Base-by-base conservation (phyloP, 64 coral and sea anemone genomes). In the Montipora capricornis region DNA sequence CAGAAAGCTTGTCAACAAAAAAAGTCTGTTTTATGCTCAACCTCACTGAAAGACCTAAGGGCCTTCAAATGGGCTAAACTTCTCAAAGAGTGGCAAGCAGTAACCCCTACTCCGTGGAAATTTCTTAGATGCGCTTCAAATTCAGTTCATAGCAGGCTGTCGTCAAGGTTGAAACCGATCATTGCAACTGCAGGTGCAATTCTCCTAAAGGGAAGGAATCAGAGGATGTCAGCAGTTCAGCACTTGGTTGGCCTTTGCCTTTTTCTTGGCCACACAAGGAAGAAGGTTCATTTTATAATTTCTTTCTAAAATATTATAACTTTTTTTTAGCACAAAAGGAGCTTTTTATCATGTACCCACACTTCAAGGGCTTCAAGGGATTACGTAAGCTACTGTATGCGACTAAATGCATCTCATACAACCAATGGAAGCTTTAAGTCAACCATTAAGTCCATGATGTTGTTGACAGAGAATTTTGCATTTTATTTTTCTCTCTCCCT, bases 161-260 rank as follows among this genome's bases (percentile, higher is more conserved):
- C 29, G 29, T 37, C 29, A 37, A 37, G 29, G 29, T 37, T 37
- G 29, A 37, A 37, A 37, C 74, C 6, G 8, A 22, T 37, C 26
- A 26, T 76, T 76, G 20, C 7, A 29, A 37, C 74, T 22, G 22
- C 26, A 5, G 20, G 20, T 76, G 74, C 74, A 37, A 9, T 22
- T 22, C 20, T 76, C 20, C 8, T 37, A 26, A 26, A 7, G 19
- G 26, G 20, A 76, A 37, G 74, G 74, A 37, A 45, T 22, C 73
- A 75, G 73, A 75, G 73, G 73, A 75, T 75, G 73, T 75, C 73
- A 20, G 20, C 73, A 24, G 73, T 24, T 20, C n/a, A 75, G 73
- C 73, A 75, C 73, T 29, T 75, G 73, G 73, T 75, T 75, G 73
- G 73, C 73, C 20, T 75, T 75, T 75, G 73, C 73, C 73, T 20